Evolutionary conservation across 1,140 invertebrate species (phyloP).

Genomic region (Araneus ventricosus): DNA sequence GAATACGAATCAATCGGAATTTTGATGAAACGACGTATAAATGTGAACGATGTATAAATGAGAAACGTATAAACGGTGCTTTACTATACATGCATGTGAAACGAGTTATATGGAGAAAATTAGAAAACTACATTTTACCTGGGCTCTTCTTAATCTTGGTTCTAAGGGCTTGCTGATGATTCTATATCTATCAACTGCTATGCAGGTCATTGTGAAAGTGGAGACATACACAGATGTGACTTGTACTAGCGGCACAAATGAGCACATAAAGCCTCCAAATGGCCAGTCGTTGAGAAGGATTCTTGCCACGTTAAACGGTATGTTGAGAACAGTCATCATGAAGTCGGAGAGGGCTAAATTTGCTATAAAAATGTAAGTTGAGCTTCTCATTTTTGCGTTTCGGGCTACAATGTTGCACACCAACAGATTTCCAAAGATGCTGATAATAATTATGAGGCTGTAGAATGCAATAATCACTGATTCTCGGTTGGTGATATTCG

Average conservation of each 20-base stretch:
- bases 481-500: slow-evolving; percentile 2
- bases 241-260: slow-evolving; percentile 82
- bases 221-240: slow-evolving; percentile 82
- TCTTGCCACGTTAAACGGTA: slow-evolving; percentile 85
- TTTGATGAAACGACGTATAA: no score
- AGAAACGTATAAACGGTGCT: no score
- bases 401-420: slow-evolving; percentile 79
- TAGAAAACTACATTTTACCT: slow-evolving; percentile 27
- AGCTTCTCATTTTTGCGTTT: slow-evolving; percentile 81
- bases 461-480: slow-evolving; percentile 77
- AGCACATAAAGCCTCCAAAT: slow-evolving; percentile 81
- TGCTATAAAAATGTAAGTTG: slow-evolving; percentile 92
- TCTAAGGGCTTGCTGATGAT: slow-evolving; percentile 82
- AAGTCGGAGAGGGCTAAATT: slow-evolving; percentile 92
- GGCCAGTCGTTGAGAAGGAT: slow-evolving; percentile 80
- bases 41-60: no score
- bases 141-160: slow-evolving; percentile 79
- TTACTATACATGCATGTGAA: no score
- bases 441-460: slow-evolving; percentile 79
- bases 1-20: no score
- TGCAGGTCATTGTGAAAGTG: slow-evolving; percentile 82
- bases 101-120: no score
- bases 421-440: slow-evolving; percentile 79
- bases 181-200: slow-evolving; percentile 82
- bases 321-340: slow-evolving; percentile 90